These are phyloP conservation scores for Drosophila asahinai DNA, from an alignment of 1,140 invertebrate genomes.

Conservation along the genomic window DNA sequence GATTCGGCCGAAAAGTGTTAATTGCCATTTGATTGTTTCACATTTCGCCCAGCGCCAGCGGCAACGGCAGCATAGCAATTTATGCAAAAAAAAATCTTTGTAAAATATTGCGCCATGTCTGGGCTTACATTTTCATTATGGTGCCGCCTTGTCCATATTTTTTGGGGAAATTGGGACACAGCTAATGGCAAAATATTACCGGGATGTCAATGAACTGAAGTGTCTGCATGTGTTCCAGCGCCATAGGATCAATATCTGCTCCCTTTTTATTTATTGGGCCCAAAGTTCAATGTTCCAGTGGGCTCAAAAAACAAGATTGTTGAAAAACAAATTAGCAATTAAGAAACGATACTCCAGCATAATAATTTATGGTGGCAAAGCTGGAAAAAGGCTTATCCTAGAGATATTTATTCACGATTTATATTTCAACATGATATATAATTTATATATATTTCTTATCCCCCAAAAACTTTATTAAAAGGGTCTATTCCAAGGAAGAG, in stretches of 20 bases:
- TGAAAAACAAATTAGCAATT: conserved; percentile 64
- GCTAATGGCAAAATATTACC: conserved; percentile 75
- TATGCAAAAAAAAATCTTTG: conserved; percentile 49
- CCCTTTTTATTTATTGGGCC: conserved; percentile 55
- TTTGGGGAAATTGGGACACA: conserved; percentile 46
- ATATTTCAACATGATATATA: background rate
- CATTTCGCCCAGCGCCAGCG: conserved; percentile 10
- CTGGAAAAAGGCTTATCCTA: background rate
- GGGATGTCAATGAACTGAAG: conserved; percentile 78
- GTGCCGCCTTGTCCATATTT: conserved; percentile 42
- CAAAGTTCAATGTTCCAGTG: conserved; percentile 64
- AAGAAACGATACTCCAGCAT: conserved; percentile 13
- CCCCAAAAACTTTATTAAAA: background rate
- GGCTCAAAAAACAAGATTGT: conserved; percentile 25
- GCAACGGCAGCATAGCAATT: conserved; percentile 28
- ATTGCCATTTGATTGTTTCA: conserved; percentile 63
- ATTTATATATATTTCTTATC: background rate
- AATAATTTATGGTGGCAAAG: background rate
- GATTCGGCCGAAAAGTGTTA: conserved; percentile 51
- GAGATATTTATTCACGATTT: background rate
- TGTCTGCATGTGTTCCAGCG: conserved; percentile 62
- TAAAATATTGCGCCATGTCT: conserved; percentile 44
- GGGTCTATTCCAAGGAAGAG: background rate
- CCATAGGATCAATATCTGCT: conserved; percentile 25
- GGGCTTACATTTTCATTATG: conserved; percentile 73